Evolutionary conservation across 2,888 invertebrate genomes (phyloP), one percentile per base, ranked within the genome.

Genomic region (Megaustenia siamemsis): DNA sequence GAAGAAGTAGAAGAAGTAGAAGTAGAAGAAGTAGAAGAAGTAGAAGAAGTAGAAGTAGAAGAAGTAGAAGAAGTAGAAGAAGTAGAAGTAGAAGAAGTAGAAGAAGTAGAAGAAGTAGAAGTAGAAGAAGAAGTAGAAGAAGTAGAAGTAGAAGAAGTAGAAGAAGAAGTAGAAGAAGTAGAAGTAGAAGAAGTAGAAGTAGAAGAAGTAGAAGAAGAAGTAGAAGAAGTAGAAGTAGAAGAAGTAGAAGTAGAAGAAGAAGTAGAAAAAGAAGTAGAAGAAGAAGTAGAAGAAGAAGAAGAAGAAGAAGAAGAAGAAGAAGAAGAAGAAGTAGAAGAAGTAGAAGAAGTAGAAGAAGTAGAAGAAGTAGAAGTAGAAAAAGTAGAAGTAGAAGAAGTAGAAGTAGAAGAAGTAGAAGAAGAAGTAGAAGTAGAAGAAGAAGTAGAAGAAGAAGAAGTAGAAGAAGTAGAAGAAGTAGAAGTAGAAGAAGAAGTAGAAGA

Each of bases 211-310:
- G 49, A 49, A 49, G 49, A 49, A 15, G 49, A 49, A 49, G 49
- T 10, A 49, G 49, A 49, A 49, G 15, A 49, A 49, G 49, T 6
- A 49, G 49, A 49, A 49, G 49, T 10, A 49, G 49, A 49, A 21
- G 24, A 60, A 68, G 75, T 75, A 53, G 60, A 38, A 60, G n/a
- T 43, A 75, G 53, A 76, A 76, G 76, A 76, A 76, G 56, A 53
- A 53, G 56, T 53, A 53, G 56, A 78, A 63, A 40, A 63, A 63
- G 78, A 63, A 63, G 78, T 63, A 40, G 40, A 40, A 63, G 63
- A 78, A 38, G 40, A 45, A 63, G 63, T 40, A 63, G 63, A 60
- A 63, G 40, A 63, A 63, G 63, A 78, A 63, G 63, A 78, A 63
- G 63, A 78, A 78, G 63, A 78, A 40, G 40, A 40, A 78, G 63